Base-by-base conservation (phyloP, 1,140 invertebrate species). In the Ruditapes philippinarum region DNA sequence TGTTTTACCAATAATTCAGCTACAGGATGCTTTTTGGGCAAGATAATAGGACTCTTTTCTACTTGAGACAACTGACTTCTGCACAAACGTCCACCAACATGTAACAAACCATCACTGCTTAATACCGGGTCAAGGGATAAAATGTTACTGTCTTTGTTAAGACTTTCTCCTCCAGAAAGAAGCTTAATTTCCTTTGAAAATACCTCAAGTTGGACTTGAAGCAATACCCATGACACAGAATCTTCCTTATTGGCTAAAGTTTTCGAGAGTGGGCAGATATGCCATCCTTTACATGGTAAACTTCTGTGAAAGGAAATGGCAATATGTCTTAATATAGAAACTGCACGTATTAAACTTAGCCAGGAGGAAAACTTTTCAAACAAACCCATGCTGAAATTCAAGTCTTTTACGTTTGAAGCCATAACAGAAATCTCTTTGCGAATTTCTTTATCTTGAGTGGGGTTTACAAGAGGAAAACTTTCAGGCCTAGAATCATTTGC, bases 331-430 rank as follows among this genome's bases (percentile, higher is more conserved):
- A 90, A n/a, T 25, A 65, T 70, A 31, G 76, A n/a, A 19, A 90
- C n/a, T 31, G 83, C 78, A 38, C 40, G 0, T 1, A 82, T 54
- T n/a, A 87, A 62, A n/a, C 33, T 62, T 76, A 49, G n/a, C 83
- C 89, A 90, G 14, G 9, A 31, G 40, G 62, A 90, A 73, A 90
- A 90, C 19, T 70, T 1, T n/a, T 82, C 65, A 31, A 87, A 89
- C 22, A 76, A 2, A 22, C 25, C 45, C 3, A 25, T 45, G 31
- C n/a, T 36, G 19, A 83, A 40, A 9, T 1, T 31, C 7, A 19
- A 12, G 70, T 45, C 14, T 17, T 45, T n/a, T 76, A 33, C 28
- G 25, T 40, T 42, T n/a, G 0, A 76, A 33, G 19, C 22, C 11
- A 65, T 19, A 38, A 25, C 17, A 49, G 5, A 22, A 0, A 38